Base-by-base conservation (phyloP, 2,888 invertebrate species). In the Herminia tarsipennalis region DNA sequence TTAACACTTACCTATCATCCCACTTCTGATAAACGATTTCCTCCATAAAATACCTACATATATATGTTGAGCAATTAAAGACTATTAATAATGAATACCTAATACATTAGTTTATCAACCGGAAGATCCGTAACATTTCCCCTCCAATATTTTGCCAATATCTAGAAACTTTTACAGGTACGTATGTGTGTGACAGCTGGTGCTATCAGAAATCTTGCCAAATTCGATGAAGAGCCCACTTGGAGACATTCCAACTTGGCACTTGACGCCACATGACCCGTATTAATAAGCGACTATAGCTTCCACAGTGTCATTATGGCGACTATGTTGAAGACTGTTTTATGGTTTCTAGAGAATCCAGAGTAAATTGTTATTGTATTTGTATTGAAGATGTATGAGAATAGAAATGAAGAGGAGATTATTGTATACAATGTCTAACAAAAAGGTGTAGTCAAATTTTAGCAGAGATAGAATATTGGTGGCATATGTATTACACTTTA, bases 211-310 rank as follows among this genome's bases (percentile, higher is more conserved):
- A 62, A 70, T 80, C 85, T 86, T 86, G 89, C 89, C 89, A 89
- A 89, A 86, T 86, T 81, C 82, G 71, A 80, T 73, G 62, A 71
- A 77, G 72, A 78, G 75, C 70, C 71, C 78, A 77, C 79, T 88
- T 90, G 89, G 90, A 86, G 71, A 42, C 48, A 52, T 53, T 78
- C 88, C 89, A 89, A 89, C 62, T 88, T 89, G 87, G 88, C 88
- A 78, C 77, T 75, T 73, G 75, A 68, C 64, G 70, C 73, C 73
- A 73, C 68, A 77, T 72, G 78, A 78, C 72, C 80, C 78, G 74
- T 80, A 78, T 74, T 81, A 83, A 86, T 86, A 84, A 86, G 76
- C 70, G 75, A 64, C 63, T 68, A 70, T 66, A 66, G 65, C 50
- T 29, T 40, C 56, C 65, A 54, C 14, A 34, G 3, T 27, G 17